phyloP scores from a whole-genome alignment of 2,113 vertebrate species.

The Eonycteris spelaea region DNA sequence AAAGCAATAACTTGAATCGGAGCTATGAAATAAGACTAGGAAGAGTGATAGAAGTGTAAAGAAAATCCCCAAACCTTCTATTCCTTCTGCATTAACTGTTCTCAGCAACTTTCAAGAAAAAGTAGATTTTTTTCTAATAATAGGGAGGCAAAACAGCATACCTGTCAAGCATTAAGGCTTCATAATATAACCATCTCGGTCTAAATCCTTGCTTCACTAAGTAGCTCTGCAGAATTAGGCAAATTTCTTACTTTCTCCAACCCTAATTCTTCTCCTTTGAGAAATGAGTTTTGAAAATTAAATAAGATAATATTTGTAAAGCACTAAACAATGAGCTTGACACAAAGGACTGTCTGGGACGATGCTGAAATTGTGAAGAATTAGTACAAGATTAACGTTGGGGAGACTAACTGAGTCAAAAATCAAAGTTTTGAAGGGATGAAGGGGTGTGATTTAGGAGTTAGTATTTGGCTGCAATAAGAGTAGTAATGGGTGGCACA shows the following conservation, averaged over 20 bases:
- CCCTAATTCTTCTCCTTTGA: neutral
- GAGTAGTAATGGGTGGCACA: neutral
- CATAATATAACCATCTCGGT: neutral
- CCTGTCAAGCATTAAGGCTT: neutral
- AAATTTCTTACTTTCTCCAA: neutral
- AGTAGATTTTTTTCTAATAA: neutral
- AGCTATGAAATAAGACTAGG: neutral
- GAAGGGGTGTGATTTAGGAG: fast-evolving
- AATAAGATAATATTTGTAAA: neutral
- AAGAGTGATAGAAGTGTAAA: neutral
- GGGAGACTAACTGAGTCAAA: neutral
- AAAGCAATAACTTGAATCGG: neutral
- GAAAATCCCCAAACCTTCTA: neutral
- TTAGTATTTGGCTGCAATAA: neutral
- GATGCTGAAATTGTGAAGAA: neutral
- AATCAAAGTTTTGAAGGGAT: neutral
- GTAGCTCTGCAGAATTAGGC: neutral
- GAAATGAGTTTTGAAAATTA: neutral
- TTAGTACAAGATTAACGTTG: neutral
- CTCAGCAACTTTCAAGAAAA: neutral
- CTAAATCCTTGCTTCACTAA: neutral
- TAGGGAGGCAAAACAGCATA: neutral
- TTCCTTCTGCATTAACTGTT: neutral
- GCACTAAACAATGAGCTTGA: neutral
- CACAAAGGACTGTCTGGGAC: neutral